phyloP scores from a whole-genome alignment of 2,888 invertebrate genomes.

The Toxonevra muliebris region DNA sequence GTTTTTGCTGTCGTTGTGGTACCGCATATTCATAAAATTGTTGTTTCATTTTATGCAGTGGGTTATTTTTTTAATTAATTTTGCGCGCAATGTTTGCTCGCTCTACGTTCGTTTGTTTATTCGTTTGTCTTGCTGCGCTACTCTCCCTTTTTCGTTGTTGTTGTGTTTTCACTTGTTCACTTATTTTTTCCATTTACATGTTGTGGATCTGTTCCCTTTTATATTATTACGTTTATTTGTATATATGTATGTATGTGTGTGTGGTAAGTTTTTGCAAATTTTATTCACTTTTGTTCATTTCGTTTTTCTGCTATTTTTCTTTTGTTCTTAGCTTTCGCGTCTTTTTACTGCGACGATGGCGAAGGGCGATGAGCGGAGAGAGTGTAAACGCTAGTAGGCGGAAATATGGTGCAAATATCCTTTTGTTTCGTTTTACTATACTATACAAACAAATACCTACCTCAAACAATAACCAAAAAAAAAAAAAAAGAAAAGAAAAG shows the following conservation, averaged over 20 bases:
- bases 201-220: conserved; percentile 13
- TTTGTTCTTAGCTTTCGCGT: no score
- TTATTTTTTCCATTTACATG: conserved; percentile 14
- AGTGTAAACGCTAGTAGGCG: not conserved
- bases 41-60: conserved; percentile 20
- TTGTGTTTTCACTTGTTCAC: conserved; percentile 12
- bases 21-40: conserved; percentile 11
- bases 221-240: not conserved
- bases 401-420: not conserved
- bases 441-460: no score
- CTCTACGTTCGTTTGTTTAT: not conserved
- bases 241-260: no score
- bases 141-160: conserved; percentile 5
- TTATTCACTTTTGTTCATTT: conserved; percentile 18
- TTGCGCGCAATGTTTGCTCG: conserved; percentile 26
- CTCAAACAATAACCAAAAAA: no score
- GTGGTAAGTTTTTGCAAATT: conserved; percentile 3
- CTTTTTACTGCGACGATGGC: not conserved
- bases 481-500: no score
- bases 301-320: not conserved
- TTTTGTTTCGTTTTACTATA: conserved; percentile 17
- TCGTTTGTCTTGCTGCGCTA: not conserved
- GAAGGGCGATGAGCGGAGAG: not conserved
- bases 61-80: conserved; percentile 32
- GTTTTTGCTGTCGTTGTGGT: not conserved